Evolutionary conservation across 2,888 invertebrate genomes (phyloP), one percentile per base, ranked within the genome.

Genomic region (Anaspis maculata): DNA sequence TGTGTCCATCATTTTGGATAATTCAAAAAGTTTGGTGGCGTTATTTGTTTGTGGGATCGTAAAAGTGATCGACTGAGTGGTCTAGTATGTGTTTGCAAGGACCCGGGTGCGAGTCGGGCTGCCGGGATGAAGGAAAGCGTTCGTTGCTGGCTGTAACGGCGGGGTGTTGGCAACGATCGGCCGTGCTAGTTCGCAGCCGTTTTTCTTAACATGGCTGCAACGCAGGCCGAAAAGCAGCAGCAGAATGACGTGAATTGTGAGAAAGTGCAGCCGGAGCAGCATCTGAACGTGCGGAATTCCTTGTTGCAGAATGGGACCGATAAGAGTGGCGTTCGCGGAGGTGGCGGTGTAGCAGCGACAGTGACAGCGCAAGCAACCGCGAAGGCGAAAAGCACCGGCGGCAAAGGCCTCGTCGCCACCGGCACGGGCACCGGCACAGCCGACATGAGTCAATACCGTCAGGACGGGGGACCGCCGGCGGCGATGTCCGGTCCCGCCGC

Each of bases 181-280:
- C 66, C 64, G 65, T 66, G 65, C 61, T 59, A 56, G 58, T 61
- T 61, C 60, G 62, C 61, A 62, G 61, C 59, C 63, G 62, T 62
- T 62, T 61, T 58, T 59, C 59, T 61, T 73, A 80, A 80, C 77
- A 83, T 83, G 83, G 83, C 83, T 79, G 81, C 83, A 75, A 82
- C 82, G 76, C 81, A 80, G 77, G 79, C 82, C 71, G 82, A 82
- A 76, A 76, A 79, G 72, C 81, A 81, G 72, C 81, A 81, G 70
- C 79, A 79, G 73, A 80, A 79, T 74, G 81, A 82, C 74, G 71
- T 72, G 67, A 77, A 73, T 69, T 71, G 61, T 61, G 61, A 76
- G 64, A 76, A 74, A 69, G 74, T 71, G 71, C 71, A 74, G 68
- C 68, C 73, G 64, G 76, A 77, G 59, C 74, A 72, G 71, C 74